Percentiles rank a stretch among this genome's conserved stretches.
Evolutionary conservation across 2,888 invertebrate species (phyloP).

Genomic region (Antheraea yamamai): DNA sequence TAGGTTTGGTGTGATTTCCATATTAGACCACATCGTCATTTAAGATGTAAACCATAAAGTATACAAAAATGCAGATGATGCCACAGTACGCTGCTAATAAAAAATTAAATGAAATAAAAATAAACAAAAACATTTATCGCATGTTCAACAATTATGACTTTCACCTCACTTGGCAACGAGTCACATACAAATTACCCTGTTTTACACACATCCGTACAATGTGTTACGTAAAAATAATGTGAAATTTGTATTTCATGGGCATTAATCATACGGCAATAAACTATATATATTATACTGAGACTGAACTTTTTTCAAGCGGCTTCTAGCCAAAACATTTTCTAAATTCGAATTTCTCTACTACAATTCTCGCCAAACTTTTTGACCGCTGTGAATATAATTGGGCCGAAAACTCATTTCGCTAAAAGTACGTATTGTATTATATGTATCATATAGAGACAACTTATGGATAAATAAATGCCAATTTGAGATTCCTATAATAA

Average conservation of each 20-base stretch:
- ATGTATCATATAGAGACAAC: too few relatives aligned
- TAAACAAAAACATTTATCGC: background rate
- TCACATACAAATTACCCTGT: conserved; percentile 32
- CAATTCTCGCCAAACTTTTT: background rate
- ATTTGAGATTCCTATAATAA: too few relatives aligned
- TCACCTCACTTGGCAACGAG: conserved; percentile 25
- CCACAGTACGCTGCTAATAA: too few relatives aligned
- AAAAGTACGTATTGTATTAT: too few relatives aligned
- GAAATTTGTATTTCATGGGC: conserved; percentile 18
- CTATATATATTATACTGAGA: background rate
- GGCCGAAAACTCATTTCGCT: too few relatives aligned
- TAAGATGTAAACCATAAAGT: too few relatives aligned
- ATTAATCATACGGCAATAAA: conserved; percentile 9
- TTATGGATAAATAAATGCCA: too few relatives aligned
- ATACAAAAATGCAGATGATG: too few relatives aligned
- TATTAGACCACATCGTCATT: too few relatives aligned
- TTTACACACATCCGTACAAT: conserved; percentile 30
- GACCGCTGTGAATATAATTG: too few relatives aligned
- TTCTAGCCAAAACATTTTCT: background rate
- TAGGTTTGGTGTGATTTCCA: too few relatives aligned
- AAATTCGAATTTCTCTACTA: background rate
- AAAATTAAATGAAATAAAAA: background rate
- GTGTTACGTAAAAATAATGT: conserved; percentile 32
- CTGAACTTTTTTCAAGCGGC: background rate
- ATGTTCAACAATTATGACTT: background rate